A percentile compares a stretch with the other conserved stretches of the same genome.
phyloP scores from a whole-genome alignment of 1,140 invertebrate species.

The Galleria mellonella region DNA sequence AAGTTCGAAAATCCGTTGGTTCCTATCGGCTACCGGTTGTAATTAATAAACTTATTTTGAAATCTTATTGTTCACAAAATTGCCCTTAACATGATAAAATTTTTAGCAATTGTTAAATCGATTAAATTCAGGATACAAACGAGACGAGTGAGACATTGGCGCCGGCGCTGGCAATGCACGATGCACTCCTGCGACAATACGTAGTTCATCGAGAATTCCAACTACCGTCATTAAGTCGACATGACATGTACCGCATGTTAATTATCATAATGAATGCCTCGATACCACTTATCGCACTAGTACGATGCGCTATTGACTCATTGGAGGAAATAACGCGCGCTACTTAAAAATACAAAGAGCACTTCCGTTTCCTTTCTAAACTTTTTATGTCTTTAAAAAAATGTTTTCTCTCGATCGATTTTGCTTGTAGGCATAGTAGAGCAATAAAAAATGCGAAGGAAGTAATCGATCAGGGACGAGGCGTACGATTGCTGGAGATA shows the following conservation, averaged over 20 bases:
- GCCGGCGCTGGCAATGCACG: neutral
- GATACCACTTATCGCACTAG: conserved; percentile 49
- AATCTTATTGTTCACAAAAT: conserved; percentile 32
- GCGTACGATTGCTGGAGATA: conserved; percentile 34
- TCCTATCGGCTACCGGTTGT: conserved; percentile 50
- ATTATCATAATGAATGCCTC: conserved; percentile 48
- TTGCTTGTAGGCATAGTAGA: conserved; percentile 22
- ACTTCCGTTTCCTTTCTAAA: conserved; percentile 56
- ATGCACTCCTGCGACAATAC: neutral
- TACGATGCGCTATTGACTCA: conserved; percentile 41
- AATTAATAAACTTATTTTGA: conserved; percentile 60
- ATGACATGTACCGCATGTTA: conserved; percentile 25
- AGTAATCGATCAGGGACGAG: conserved; percentile 37
- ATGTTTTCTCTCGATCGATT: conserved; percentile 52
- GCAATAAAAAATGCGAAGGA: conserved; percentile 36
- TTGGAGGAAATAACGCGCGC: conserved; percentile 53
- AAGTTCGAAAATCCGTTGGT: conserved; percentile 68
- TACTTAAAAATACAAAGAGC: conserved; percentile 48
- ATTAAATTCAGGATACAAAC: neutral
- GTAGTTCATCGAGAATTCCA: conserved; percentile 17
- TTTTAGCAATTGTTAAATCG: neutral
- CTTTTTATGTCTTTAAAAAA: conserved; percentile 41
- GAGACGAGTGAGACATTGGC: neutral
- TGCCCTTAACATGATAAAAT: conserved; percentile 30
- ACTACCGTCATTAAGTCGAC: conserved; percentile 17